A percentile compares a stretch with the other conserved stretches of the same genome.
Evolutionary conservation across 2,888 invertebrate genomes (phyloP).

Genomic region (Julus scandinavius): DNA sequence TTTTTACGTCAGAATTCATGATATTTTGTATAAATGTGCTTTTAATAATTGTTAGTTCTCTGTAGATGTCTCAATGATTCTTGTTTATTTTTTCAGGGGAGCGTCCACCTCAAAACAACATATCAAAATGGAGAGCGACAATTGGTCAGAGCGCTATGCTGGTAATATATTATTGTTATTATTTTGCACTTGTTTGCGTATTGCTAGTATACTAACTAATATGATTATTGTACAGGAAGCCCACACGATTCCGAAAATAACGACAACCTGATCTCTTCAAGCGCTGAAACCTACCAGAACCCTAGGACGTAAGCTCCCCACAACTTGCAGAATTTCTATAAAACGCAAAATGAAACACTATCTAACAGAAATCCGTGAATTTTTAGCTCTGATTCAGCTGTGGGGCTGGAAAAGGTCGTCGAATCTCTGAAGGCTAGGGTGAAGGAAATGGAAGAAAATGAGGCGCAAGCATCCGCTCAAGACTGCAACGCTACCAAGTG

Average conservation of each 20-base stretch:
- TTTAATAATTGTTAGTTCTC: no score
- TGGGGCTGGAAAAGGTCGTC: conserved; percentile 66
- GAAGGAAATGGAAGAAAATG: conserved; percentile 76
- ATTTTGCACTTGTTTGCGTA: no score
- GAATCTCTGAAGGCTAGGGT: conserved; percentile 82
- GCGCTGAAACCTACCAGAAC: background rate
- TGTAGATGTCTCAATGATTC: no score
- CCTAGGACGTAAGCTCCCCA: background rate
- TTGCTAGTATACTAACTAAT: background rate
- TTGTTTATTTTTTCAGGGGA: background rate
- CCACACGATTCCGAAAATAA: conserved; percentile 49
- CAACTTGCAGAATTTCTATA: no score
- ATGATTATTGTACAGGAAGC: conserved; percentile 29
- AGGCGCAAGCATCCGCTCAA: conserved; percentile 64
- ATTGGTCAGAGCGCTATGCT: background rate
- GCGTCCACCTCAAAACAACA: background rate
- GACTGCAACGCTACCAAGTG: conserved; percentile 79
- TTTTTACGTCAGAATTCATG: no score
- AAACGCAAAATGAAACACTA: no score
- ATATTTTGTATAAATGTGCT: no score
- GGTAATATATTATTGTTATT: background rate
- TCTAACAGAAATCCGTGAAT: background rate
- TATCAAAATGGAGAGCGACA: conserved; percentile 43
- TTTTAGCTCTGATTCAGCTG: conserved; percentile 11
- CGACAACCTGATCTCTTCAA: conserved; percentile 1